Conservation (phyloP, 1,140 invertebrate species). For the Drosophila tropicalis region DNA sequence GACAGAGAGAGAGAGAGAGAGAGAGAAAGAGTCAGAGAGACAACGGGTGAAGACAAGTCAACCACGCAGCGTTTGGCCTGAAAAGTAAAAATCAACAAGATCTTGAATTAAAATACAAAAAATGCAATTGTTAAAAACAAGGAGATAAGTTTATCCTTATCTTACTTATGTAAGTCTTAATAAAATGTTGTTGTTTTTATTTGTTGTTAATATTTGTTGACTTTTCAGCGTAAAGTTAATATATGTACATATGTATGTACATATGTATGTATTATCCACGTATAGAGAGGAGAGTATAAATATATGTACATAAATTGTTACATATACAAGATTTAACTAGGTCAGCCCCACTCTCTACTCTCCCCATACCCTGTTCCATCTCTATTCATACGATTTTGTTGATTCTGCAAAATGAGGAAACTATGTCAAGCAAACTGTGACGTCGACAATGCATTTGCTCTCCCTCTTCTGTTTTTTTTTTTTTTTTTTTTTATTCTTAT, state of each 20-base stretch:
- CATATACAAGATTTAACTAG: neutral
- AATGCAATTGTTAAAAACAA: neutral
- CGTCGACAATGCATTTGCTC: slow-evolving; percentile 34
- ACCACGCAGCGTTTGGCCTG: neutral
- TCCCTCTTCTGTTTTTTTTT: neutral
- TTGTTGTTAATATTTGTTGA: too few species aligned
- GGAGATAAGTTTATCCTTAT: too few species aligned
- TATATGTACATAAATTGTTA: neutral
- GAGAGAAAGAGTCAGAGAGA: neutral
- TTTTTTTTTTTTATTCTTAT: too few species aligned
- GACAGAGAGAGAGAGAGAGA: neutral
- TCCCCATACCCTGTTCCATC: neutral
- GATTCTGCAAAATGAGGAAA: slow-evolving; percentile 54
- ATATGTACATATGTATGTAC: too few species aligned
- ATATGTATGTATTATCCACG: too few species aligned
- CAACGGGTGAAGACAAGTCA: neutral
- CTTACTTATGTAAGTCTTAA: too few species aligned
- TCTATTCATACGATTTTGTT: slow-evolving; percentile 6
- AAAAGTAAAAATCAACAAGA: neutral
- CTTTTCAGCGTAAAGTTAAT: too few species aligned
- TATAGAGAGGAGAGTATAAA: neutral
- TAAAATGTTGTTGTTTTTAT: too few species aligned
- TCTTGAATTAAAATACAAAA: neutral
- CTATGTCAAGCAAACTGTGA: slow-evolving; percentile 70
- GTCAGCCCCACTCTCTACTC: neutral